Percentiles rank a stretch among this genome's conserved stretches.
Conservation (phyloP, 2,888 invertebrate species). For the Drosophila ustulata region DNA sequence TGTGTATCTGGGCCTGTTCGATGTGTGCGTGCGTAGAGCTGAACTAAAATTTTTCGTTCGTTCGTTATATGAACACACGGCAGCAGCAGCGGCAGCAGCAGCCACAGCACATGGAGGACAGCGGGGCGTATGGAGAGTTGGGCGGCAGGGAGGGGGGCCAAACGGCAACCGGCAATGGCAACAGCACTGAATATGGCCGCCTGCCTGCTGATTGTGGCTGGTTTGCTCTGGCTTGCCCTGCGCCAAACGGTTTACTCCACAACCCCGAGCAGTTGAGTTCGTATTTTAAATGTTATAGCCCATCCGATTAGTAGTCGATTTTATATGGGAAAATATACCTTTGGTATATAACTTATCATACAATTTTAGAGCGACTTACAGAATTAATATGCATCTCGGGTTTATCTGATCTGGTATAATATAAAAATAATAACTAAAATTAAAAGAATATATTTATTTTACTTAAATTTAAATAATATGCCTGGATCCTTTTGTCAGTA, state of each 20-base stretch:
- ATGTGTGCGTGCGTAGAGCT: constrained; percentile 56
- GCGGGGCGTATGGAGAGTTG: constrained; percentile 23
- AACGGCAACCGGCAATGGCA: constrained; percentile 59
- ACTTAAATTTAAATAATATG: background rate
- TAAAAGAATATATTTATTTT: background rate
- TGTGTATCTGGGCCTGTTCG: constrained; percentile 58
- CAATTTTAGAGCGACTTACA: too few relatives aligned
- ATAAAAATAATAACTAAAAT: background rate
- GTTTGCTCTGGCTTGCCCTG: constrained; percentile 56
- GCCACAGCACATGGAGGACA: constrained; percentile 31
- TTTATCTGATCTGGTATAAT: too few relatives aligned
- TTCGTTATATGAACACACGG: constrained; percentile 77
- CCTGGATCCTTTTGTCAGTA: background rate
- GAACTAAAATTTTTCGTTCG: constrained; percentile 66
- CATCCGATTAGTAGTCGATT: background rate
- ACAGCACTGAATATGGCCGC: constrained; percentile 71
- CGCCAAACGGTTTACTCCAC: constrained; percentile 35
- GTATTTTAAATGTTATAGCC: constrained; percentile 21
- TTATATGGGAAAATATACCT: background rate
- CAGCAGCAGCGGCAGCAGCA: constrained; percentile 40
- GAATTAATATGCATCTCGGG: too few relatives aligned
- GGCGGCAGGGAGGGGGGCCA: constrained; percentile 18
- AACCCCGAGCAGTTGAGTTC: constrained; percentile 9
- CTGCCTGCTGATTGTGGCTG: constrained; percentile 62
- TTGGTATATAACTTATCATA: too few relatives aligned